A percentile compares a stretch with the other conserved stretches of the same genome.
These are phyloP conservation scores for Trachythela sp. DNA, from an alignment of 64 coral and sea anemone species.

Conservation along the genomic window DNA sequence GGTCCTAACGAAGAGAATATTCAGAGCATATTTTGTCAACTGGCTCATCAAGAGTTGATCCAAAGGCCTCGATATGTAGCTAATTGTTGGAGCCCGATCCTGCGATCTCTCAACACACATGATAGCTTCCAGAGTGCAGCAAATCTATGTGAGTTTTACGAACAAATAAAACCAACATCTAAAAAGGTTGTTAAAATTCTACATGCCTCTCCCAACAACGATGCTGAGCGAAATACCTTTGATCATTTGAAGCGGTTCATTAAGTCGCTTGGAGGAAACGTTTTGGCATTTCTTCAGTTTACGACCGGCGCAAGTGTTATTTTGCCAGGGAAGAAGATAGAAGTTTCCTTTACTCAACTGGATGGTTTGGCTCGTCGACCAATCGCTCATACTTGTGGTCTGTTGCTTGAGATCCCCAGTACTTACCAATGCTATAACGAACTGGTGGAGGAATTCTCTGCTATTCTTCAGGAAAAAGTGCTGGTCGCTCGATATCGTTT, in stretches of 20 bases:
- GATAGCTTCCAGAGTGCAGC: not conserved
- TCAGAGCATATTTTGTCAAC: no score
- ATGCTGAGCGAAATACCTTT: conserved; percentile 12
- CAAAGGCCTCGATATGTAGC: conserved; percentile 46
- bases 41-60: no score
- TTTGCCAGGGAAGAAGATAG: not conserved
- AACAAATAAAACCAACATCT: conserved; percentile 31
- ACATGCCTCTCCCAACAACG: conserved; percentile 17
- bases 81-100: conserved; percentile 29
- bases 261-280: conserved; percentile 18
- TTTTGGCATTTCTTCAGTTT: conserved; percentile 23
- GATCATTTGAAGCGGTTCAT: conserved; percentile 36
- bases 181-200: conserved; percentile 48
- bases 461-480: not conserved
- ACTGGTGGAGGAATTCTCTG: not conserved
- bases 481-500: not conserved
- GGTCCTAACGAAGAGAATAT: conserved; percentile 36
- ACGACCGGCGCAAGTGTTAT: conserved; percentile 34
- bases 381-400: conserved; percentile 37
- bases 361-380: not conserved
- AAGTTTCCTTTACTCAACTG: not conserved
- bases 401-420: conserved; percentile 1
- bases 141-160: conserved; percentile 21
- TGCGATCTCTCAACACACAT: not conserved
- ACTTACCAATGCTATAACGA: conserved; percentile 34